Percentiles rank a stretch among this genome's conserved stretches.
phyloP scores from a whole-genome alignment of 2,888 invertebrate genomes.

The Osmoderma eremita region DNA sequence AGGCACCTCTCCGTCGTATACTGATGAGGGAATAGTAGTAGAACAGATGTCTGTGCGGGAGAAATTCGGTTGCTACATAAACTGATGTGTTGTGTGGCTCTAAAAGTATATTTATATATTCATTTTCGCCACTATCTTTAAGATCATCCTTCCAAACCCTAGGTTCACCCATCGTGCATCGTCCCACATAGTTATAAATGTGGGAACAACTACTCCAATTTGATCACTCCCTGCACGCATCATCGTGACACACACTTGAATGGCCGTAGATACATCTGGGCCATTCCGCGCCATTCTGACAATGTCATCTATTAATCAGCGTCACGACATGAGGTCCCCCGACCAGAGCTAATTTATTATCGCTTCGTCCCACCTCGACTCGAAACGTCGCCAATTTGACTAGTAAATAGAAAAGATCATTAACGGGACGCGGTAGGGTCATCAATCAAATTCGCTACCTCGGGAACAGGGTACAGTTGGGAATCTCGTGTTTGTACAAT shows the following conservation, averaged over 20 bases:
- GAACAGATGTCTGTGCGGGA: too few species aligned
- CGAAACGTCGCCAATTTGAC: conserved; percentile 52
- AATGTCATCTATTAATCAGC: conserved; percentile 64
- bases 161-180: conserved; percentile 10
- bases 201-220: conserved; percentile 62
- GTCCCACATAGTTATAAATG: conserved; percentile 58
- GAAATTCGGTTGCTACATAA: too few species aligned
- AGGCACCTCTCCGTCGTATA: too few species aligned
- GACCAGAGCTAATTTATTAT: conserved; percentile 62
- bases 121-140: too few species aligned
- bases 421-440: conserved; percentile 56
- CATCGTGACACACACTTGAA: conserved; percentile 55
- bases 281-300: conserved; percentile 60
- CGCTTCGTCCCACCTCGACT: conserved; percentile 52
- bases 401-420: conserved; percentile 58
- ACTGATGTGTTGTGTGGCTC: too few species aligned
- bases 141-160: neutral
- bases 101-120: too few species aligned
- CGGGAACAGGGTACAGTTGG: neutral
- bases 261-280: conserved; percentile 60
- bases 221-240: conserved; percentile 49
- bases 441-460: conserved; percentile 54
- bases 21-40: too few species aligned
- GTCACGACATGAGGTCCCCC: conserved; percentile 57
- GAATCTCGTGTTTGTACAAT: conserved; percentile 38